A percentile compares a stretch with the other conserved stretches of the same genome.
phyloP scores from a whole-genome alignment of 2,113 vertebrate species.

The Daboia siamensis region DNA sequence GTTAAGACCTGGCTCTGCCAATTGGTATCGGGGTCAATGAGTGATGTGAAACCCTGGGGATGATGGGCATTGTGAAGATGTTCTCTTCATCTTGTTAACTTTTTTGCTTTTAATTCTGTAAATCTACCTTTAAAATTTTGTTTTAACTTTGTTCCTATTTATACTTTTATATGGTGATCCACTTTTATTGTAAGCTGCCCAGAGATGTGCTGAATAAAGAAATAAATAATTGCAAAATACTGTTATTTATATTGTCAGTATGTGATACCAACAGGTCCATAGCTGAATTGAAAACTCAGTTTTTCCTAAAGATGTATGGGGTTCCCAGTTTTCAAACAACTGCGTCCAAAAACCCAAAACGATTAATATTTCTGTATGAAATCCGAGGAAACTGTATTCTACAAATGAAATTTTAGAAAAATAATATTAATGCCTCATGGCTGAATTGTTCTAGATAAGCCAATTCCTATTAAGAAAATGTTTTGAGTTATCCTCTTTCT shows the following conservation, averaged over 20 bases:
- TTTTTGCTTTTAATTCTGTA: background rate
- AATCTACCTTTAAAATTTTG: background rate
- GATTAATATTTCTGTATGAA: constrained; percentile 58
- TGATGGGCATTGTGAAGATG: background rate
- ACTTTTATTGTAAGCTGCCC: background rate
- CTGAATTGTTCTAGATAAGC: constrained; percentile 63
- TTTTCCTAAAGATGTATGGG: constrained; percentile 27
- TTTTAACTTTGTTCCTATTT: background rate
- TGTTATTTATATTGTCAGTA: background rate
- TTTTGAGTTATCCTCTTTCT: constrained; percentile 57
- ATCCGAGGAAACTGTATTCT: constrained; percentile 57
- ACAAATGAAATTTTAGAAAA: constrained; percentile 61
- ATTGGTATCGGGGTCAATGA: background rate
- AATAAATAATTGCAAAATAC: constrained; percentile 7
- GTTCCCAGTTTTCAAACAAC: constrained; percentile 47
- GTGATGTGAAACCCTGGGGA: background rate
- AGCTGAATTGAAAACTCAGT: background rate
- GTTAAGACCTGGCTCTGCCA: background rate
- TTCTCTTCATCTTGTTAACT: background rate
- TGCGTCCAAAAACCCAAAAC: constrained; percentile 54
- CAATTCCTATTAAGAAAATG: constrained; percentile 64
- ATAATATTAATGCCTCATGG: constrained; percentile 57
- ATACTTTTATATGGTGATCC: background rate
- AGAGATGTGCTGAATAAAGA: background rate
- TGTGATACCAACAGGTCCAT: background rate